phyloP scores from a whole-genome alignment of 2,888 invertebrate species.

The Strigamia maritima region DNA sequence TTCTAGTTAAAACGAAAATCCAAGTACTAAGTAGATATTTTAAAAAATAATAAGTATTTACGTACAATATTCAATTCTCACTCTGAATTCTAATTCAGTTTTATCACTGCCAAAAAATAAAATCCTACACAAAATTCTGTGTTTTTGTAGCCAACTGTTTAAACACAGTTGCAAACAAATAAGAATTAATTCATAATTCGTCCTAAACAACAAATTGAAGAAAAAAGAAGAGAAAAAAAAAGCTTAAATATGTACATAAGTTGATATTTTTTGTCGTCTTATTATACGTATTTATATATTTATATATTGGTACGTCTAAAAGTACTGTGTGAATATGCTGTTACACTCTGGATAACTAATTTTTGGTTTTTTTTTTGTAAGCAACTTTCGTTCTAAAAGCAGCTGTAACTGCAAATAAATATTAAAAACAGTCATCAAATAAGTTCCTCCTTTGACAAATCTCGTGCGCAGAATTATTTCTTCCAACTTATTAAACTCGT shows the following conservation, averaged over 20 bases:
- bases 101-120: neutral
- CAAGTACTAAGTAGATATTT: neutral
- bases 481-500: slow-evolving; percentile 1
- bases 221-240: neutral
- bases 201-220: neutral
- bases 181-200: neutral
- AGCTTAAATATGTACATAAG: neutral
- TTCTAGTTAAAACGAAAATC: neutral
- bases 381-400: slow-evolving; percentile 25
- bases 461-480: slow-evolving; percentile 19
- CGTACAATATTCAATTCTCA: slow-evolving; percentile 22
- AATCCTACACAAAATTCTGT: neutral
- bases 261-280: neutral
- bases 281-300: slow-evolving; percentile 1
- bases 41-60: neutral
- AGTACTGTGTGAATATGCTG: slow-evolving; percentile 11
- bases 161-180: slow-evolving; percentile 30
- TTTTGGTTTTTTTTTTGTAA: neutral
- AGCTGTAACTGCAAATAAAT: slow-evolving; percentile 29
- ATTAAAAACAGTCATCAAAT: neutral
- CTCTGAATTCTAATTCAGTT: slow-evolving; percentile 20
- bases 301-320: slow-evolving; percentile 19
- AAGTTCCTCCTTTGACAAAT: neutral
- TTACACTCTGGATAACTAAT: slow-evolving; percentile 9
- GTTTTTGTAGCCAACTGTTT: slow-evolving; percentile 12